Evolutionary conservation across 2,888 invertebrate species (phyloP), one percentile per base, ranked within the genome.

Genomic region (Agrypnus murinus): DNA sequence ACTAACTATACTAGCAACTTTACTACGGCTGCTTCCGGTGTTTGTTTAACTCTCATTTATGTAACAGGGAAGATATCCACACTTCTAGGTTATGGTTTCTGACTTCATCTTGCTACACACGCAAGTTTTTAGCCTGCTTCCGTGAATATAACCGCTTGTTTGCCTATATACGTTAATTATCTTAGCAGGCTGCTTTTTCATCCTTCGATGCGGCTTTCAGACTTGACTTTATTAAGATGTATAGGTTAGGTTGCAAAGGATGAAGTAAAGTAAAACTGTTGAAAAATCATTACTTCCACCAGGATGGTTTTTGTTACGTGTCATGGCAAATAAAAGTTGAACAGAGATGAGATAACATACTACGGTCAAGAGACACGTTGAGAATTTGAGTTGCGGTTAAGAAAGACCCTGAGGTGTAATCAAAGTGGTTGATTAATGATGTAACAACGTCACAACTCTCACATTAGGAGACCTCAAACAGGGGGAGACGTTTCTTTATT

Each of bases 391-490:
- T 66, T 65, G 63, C 48, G 65, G 70, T 72, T 74, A 72, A 75
- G 75, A 72, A 67, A 53, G 58, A 65, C 69, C 59, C 71, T 34
- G 65, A 70, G 75, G 74, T 72, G 75, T 76, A 76, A 77, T 77
- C 75, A 74, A 75, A 77, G 73, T 65, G 50, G 68, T 77, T 77
- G 77, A 77, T 77, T 77, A 77, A 77, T 76, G 76, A 69, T 66
- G 67, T 70, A 72, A 71, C 69, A 68, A 64, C 58, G 71, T 73
- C 74, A 69, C 73, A 71, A 73, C 71, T 64, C 75, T 73, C 65
- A 63, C 72, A 75, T 74, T 70, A 55, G 66, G 73, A 69, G 64
- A 69, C 66, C 64, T 69, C 69, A 58, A 71, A 74, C 67, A 69
- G 53, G 53, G 60, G 53, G 58, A 65, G 59, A 60, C 70, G 60